Percentiles rank a stretch among this genome's conserved stretches.
Conservation (phyloP, 2,113 vertebrate genomes). For the Tamias sibiricus region DNA sequence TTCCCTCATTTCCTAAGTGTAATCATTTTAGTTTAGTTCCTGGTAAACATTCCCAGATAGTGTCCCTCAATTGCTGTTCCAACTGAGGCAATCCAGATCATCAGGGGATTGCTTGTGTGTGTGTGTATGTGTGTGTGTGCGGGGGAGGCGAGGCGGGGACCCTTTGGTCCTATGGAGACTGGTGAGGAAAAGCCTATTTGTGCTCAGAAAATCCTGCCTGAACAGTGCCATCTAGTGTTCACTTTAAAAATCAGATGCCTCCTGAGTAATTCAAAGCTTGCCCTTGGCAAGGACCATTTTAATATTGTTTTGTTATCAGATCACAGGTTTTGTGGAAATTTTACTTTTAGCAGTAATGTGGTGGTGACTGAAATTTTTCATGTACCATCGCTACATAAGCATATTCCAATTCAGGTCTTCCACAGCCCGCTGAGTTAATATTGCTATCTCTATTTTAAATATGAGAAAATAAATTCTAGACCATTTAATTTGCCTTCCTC, state of each 20-base stretch:
- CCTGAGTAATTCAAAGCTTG: background rate
- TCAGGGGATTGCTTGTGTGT: background rate
- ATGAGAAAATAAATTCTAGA: background rate
- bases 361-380: background rate
- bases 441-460: background rate
- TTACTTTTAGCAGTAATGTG: background rate
- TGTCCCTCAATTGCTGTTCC: background rate
- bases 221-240: constrained; percentile 66
- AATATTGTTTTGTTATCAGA: background rate
- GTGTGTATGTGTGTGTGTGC: background rate
- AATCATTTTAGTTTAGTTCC: constrained; percentile 18
- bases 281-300: background rate
- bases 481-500: background rate
- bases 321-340: constrained; percentile 9
- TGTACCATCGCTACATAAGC: background rate
- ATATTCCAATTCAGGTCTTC: background rate
- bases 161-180: accelerated
- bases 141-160: background rate
- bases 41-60: background rate
- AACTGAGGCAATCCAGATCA: background rate
- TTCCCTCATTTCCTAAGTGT: background rate
- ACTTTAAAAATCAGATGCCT: background rate
- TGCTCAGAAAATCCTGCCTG: background rate
- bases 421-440: background rate
- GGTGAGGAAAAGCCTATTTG: background rate